Percentiles rank a stretch among this genome's conserved stretches.
Conservation (phyloP, 2,888 invertebrate species). For the Cerastis rubricosa region DNA sequence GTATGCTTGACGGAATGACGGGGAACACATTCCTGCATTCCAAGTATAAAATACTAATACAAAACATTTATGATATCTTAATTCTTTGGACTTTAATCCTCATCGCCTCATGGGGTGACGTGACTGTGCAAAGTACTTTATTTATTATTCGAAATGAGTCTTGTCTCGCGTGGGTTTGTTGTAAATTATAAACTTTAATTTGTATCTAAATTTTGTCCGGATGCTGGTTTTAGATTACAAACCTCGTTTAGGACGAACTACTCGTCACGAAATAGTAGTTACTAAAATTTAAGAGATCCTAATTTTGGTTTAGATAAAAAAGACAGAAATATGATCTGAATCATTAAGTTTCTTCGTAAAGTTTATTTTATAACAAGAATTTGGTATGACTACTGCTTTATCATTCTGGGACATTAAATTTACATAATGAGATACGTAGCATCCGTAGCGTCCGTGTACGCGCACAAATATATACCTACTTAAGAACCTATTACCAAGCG, state of each 20-base stretch:
- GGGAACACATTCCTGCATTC: slow-evolving; percentile 20
- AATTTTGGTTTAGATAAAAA: slow-evolving; percentile 13
- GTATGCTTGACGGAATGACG: neutral
- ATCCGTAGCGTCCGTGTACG: slow-evolving; percentile 43
- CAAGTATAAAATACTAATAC: slow-evolving; percentile 5
- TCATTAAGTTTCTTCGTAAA: slow-evolving; percentile 57
- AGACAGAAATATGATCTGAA: slow-evolving; percentile 39
- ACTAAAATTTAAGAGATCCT: neutral
- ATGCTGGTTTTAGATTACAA: slow-evolving; percentile 22
- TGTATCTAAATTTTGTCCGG: slow-evolving; percentile 21
- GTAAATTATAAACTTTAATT: slow-evolving; percentile 40
- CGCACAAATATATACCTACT: slow-evolving; percentile 14
- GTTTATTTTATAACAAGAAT: slow-evolving; percentile 48
- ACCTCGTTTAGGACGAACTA: slow-evolving; percentile 20
- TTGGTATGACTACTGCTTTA: slow-evolving; percentile 60
- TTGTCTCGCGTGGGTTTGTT: slow-evolving; percentile 36
- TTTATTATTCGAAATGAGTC: slow-evolving; percentile 49
- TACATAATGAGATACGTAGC: slow-evolving; percentile 57
- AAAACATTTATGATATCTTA: slow-evolving; percentile 22
- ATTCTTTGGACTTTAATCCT: slow-evolving; percentile 54
- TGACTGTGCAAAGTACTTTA: slow-evolving; percentile 51
- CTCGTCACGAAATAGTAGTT: neutral
- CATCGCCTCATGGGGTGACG: slow-evolving; percentile 44
- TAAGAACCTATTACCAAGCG: slow-evolving; percentile 3
- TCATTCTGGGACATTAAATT: slow-evolving; percentile 59